Base-by-base conservation (phyloP, 2,113 vertebrate species). In the Ornithorhynchus anatinus region DNA sequence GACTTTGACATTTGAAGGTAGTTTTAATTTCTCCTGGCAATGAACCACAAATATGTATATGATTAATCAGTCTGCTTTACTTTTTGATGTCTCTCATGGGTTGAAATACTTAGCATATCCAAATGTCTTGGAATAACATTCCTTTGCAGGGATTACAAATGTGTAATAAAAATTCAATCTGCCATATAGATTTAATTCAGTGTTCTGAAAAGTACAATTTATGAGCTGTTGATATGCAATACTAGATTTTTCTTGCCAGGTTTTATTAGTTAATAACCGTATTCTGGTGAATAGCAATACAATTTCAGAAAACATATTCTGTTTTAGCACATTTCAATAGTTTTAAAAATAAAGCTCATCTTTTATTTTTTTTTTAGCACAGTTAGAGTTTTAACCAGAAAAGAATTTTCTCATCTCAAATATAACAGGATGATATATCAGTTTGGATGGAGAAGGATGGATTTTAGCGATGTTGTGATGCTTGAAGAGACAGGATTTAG, bases 151-250 rank as follows among this genome's bases (percentile, higher is more conserved):
- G 84, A 82, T 37, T 60, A 78, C n/a, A 73, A 65, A 65, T 60
- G 73, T 40, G 27, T 72, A 72, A 77, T 76, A 84, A 78, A 31
- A 78, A 85, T 15, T 32, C 36, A 76, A 75, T 58, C 70, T 80
- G 69, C 79, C 80, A 69, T 50, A 64, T 84, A 69, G 83, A 83
- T 80, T 72, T 71, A 61, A 73, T 70, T 59, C 22, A 64, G 48
- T 64, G 66, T 84, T 87, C 74, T 75, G 73, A 1, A 51, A 73
- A 72, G 70, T 42, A 69, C 51, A 68, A 64, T 71, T 86, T 85
- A 84, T 84, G 60, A 19, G 42, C 80, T 70, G 76, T 69, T 59
- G 45, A 67, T 65, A 87, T 36, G 19, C 8, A 56, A 85, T 69
- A 68, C 62, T 31, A 3, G 81, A 77, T 83, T 87, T 79, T 84